phyloP scores from a whole-genome alignment of 2,888 invertebrate genomes.

The Catocala fraxini region DNA sequence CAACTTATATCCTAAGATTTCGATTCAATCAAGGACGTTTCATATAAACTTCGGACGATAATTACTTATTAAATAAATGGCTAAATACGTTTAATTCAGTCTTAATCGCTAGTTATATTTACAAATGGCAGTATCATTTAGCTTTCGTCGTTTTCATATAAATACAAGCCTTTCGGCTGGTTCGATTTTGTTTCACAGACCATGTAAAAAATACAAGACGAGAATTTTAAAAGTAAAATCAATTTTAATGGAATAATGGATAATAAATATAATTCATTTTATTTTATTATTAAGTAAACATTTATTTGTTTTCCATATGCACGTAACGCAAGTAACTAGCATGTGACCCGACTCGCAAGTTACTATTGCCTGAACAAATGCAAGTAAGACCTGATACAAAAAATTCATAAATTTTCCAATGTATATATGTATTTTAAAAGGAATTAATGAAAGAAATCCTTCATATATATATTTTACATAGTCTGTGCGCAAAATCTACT shows the following conservation, averaged over 20 bases:
- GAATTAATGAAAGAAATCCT: not conserved
- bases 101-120: slow-evolving; percentile 73
- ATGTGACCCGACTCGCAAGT: no score
- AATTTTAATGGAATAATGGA: no score
- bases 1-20: slow-evolving; percentile 58
- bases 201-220: slow-evolving; percentile 17
- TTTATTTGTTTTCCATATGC: no score
- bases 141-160: slow-evolving; percentile 66
- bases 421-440: no score
- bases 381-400: no score
- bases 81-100: slow-evolving; percentile 56
- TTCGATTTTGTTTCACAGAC: slow-evolving; percentile 23
- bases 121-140: slow-evolving; percentile 83
- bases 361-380: no score
- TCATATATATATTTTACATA: slow-evolving; percentile 20
- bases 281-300: no score
- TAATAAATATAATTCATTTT: no score
- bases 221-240: no score
- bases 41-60: slow-evolving; percentile 73
- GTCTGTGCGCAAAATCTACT: slow-evolving; percentile 34
- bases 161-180: slow-evolving; percentile 37
- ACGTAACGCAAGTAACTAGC: no score
- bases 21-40: slow-evolving; percentile 78
- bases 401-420: no score
- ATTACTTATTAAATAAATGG: slow-evolving; percentile 19